These are phyloP conservation scores for Oxyteleia sp. DNA, from an alignment of 2,888 invertebrate genomes.

Conservation along the genomic window DNA sequence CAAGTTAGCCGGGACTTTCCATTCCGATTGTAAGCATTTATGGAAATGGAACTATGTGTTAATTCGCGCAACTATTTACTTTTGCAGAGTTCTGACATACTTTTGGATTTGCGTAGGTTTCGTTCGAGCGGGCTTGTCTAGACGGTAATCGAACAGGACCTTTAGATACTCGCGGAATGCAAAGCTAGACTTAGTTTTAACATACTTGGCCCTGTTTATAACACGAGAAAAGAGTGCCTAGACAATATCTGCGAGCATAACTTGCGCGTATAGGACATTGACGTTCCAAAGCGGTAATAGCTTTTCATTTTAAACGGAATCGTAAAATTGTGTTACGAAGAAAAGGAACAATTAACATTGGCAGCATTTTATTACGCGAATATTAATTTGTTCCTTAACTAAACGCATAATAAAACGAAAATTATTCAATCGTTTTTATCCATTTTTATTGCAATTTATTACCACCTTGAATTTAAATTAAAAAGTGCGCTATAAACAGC, in stretches of 20 bases:
- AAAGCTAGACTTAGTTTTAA: conserved; percentile 29
- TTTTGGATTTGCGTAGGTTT: conserved; percentile 48
- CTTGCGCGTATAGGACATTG: background rate
- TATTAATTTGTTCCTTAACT: background rate
- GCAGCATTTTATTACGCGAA: background rate
- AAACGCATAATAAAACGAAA: background rate
- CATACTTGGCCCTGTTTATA: conserved; percentile 39
- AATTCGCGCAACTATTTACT: conserved; percentile 1
- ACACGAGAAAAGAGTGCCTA: conserved; percentile 1
- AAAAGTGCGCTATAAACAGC: background rate
- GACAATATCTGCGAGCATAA: conserved; percentile 19
- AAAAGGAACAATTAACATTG: background rate
- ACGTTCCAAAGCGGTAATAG: background rate
- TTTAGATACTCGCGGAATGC: conserved; percentile 42
- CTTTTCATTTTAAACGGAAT: background rate
- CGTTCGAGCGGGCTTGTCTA: conserved; percentile 38
- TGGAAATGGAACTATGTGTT: too few relatives aligned
- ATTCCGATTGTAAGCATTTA: background rate
- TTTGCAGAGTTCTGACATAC: conserved; percentile 38
- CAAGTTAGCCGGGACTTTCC: background rate
- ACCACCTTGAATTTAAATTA: background rate
- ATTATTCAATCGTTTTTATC: background rate
- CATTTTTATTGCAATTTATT: background rate
- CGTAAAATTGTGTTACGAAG: background rate
- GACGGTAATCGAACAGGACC: conserved; percentile 46